Base-by-base conservation (phyloP, 2,113 vertebrate genomes). In the Elanoides forficatus region DNA sequence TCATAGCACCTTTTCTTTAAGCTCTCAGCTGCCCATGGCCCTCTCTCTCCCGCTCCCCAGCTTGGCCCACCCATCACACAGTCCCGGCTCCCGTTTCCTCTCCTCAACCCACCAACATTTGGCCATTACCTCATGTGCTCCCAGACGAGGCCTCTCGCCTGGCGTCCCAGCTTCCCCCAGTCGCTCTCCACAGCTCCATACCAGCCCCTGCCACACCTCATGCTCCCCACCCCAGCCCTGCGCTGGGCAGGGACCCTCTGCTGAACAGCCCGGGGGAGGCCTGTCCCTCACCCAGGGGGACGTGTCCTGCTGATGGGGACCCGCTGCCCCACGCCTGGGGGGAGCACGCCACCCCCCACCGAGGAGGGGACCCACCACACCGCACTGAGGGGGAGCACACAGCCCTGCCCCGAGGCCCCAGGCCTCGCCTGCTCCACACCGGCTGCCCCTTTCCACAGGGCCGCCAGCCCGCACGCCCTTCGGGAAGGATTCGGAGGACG, bases 181-280 rank as follows among this genome's bases (percentile, higher is more conserved):
- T 4, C 11, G 3, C 34, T 42, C 11, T 15, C 38, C 68, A 5
- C 40, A 30, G 43, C 34, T 27, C 72, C 10, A 1, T 10, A 13
- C 7, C 2, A 1, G 14, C 34, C 34, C 15, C 25, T 26, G 6
- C 32, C 32, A 11, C 1, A 3, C 6, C 43, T 40, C 0, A 0
- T 15, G 4, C 43, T 3, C 9, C 16, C 3, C 8, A 14, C 21
- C 32, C 27, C 25, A 17, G 45, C 56, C 27, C 14, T 1, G 9
- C 0, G 1, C 58, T 2, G 15, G 22, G 25, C 38, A 47, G 53
- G 6, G 15, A 16, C 2, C 12, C 45, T 58, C 42, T 34, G 45
- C 15, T 6, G 34, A 40, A 6, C 27, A 14, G 50, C 67, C 34
- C 38, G 4, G 38, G 42, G 36, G 25, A 59, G 23, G 16, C 15